Conservation (phyloP, 53 echinoderm and acorn worm genomes). For the Astropecten irregularis region DNA sequence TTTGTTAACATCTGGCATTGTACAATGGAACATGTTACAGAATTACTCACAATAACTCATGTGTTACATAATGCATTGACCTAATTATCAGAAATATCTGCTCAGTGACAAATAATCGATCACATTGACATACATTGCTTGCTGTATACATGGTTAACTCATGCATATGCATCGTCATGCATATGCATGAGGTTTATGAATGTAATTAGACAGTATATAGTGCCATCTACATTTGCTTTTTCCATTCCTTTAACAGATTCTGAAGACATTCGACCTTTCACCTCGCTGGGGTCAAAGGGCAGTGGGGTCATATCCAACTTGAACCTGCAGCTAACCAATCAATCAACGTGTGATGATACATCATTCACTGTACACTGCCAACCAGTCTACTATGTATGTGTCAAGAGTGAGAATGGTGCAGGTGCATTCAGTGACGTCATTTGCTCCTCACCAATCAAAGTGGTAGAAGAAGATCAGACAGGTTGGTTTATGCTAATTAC, state of each 20-base stretch:
- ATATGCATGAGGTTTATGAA: too few relatives aligned
- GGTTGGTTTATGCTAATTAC: constrained; percentile 17
- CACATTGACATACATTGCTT: too few relatives aligned
- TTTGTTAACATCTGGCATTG: too few relatives aligned
- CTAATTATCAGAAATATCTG: too few relatives aligned
- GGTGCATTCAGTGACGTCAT: constrained; percentile 49
- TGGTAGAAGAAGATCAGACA: constrained; percentile 57
- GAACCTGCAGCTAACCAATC: constrained; percentile 40
- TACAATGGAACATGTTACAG: too few relatives aligned
- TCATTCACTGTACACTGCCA: constrained; percentile 11
- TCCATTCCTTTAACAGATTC: constrained; percentile 7
- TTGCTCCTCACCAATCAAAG: constrained; percentile 61
- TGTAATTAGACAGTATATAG: too few relatives aligned
- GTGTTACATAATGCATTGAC: too few relatives aligned
- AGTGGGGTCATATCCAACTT: constrained; percentile 11
- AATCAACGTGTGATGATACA: constrained; percentile 33
- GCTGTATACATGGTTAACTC: too few relatives aligned
- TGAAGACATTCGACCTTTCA: constrained; percentile 35
- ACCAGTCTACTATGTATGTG: constrained; percentile 64
- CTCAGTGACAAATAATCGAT: too few relatives aligned
- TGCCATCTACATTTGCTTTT: too few relatives aligned
- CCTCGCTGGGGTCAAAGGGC: constrained; percentile 15
- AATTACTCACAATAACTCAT: too few relatives aligned
- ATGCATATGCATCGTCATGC: too few relatives aligned
- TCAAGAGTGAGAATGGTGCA: constrained; percentile 65